These are phyloP conservation scores for Ferdinandea cuprea DNA, from an alignment of 2,888 invertebrate species.

Conservation along the genomic window DNA sequence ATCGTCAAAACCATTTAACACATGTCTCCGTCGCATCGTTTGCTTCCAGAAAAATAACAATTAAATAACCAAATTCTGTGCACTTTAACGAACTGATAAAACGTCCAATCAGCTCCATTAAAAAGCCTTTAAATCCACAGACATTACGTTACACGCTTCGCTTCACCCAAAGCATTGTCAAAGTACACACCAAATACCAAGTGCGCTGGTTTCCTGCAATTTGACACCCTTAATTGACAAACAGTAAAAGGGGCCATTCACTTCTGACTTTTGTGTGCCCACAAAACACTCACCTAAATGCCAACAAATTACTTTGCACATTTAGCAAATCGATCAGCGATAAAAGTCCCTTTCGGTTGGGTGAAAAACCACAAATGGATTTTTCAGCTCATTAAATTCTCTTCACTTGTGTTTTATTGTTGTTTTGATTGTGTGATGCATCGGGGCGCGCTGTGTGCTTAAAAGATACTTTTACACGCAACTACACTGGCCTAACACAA, in stretches of 20 bases:
- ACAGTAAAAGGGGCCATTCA: conserved; percentile 22
- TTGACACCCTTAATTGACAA: conserved; percentile 53
- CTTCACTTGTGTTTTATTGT: too few relatives aligned
- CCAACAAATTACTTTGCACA: conserved; percentile 43
- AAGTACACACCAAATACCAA: not conserved
- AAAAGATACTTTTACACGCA: not conserved
- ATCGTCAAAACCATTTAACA: too few relatives aligned
- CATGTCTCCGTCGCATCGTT: too few relatives aligned
- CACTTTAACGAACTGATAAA: too few relatives aligned
- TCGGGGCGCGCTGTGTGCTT: too few relatives aligned
- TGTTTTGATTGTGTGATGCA: too few relatives aligned
- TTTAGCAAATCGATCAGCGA: conserved; percentile 31
- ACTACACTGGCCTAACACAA: conserved; percentile 51
- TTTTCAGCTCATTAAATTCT: conserved; percentile 61
- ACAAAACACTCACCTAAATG: conserved; percentile 20
- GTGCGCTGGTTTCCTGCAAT: not conserved
- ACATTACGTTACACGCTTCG: too few relatives aligned
- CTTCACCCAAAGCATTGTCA: not conserved
- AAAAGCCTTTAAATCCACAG: too few relatives aligned
- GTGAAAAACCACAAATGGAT: conserved; percentile 49
- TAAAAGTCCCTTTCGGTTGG: conserved; percentile 40
- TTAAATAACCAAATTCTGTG: too few relatives aligned
- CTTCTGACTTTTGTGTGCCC: conserved; percentile 25
- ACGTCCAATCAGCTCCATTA: too few relatives aligned
- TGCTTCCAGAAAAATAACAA: too few relatives aligned